Conservation (phyloP, 2,797 vertebrate species). For the Aulostomus chinensis region DNA sequence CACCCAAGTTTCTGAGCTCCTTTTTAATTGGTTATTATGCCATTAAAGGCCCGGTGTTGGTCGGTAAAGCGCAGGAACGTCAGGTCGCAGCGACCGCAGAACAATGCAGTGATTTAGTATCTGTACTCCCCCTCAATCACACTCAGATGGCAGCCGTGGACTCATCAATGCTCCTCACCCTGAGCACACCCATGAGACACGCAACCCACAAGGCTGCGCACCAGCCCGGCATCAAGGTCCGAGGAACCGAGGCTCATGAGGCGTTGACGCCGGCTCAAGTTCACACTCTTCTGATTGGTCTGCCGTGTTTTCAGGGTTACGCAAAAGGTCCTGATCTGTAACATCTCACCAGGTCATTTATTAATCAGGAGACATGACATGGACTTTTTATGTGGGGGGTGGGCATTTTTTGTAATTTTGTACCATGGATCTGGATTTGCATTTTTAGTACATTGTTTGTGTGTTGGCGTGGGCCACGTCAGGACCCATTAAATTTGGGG, state of each 20-base stretch:
- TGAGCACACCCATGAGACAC: conserved; percentile 42
- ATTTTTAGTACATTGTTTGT: too few relatives aligned
- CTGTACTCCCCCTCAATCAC: conserved; percentile 60
- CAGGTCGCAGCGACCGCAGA: conserved; percentile 54
- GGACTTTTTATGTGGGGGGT: too few relatives aligned
- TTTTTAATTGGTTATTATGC: conserved; percentile 64
- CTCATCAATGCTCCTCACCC: conserved; percentile 65
- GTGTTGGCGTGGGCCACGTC: too few relatives aligned
- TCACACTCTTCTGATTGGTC: too few relatives aligned
- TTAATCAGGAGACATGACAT: too few relatives aligned
- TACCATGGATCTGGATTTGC: too few relatives aligned
- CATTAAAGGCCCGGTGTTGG: conserved; percentile 43
- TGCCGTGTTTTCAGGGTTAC: too few relatives aligned
- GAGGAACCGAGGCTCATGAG: conserved; percentile 14
- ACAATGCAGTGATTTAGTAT: conserved; percentile 70
- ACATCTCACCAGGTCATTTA: too few relatives aligned
- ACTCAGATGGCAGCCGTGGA: conserved; percentile 72
- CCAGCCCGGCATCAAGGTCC: conserved; percentile 22
- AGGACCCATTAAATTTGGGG: too few relatives aligned
- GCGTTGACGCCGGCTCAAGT: too few relatives aligned
- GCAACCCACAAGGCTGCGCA: conserved; percentile 41
- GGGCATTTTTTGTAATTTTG: too few relatives aligned
- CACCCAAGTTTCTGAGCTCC: conserved; percentile 27
- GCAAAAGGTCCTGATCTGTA: too few relatives aligned
- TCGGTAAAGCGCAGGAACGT: conserved; percentile 48